Evolutionary conservation across 2,888 invertebrate genomes (phyloP), one percentile per base, ranked within the genome.

Genomic region (Stramonita haemastoma): DNA sequence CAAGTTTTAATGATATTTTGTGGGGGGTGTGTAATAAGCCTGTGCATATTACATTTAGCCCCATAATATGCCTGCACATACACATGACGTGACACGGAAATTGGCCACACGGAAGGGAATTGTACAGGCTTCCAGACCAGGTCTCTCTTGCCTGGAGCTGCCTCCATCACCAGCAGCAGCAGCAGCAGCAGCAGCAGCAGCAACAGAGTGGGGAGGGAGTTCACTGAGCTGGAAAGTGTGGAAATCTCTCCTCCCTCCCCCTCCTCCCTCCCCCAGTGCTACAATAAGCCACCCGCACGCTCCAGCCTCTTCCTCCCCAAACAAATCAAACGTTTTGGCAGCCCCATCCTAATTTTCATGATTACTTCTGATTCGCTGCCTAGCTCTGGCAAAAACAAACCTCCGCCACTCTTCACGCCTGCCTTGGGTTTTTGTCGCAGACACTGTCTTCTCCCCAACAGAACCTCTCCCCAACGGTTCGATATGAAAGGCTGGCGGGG

Each of bases 401-500:
- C 32, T 0, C 56, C 29, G 15, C n/a, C 17, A 46, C 5, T 34
- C 46, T 46, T 26, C 36, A 36, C 83, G 19, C 83, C 83, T 46
- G 15, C 46, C 26, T 46, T 11, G 17, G 34, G 22, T 46, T 79
- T 79, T 79, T 79, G 11, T 79, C 22, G 34, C 34, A 79, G 32
- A 34, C 79, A 79, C n/a, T 79, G 34, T 34, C 34, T n/a, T 57
- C 29, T 70, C 32, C 13, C 86, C 60, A 36, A 70, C 86, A 32
- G 79, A n/a, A 73, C n/a, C 32, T 29, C 29, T 60, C 46, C 19
- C 26, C 6, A 87, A 46, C 87, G 46, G 87, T 87, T 87, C 87
- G 87, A 87, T 73, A 87, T 26, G 87, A 87, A 60, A 83, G 66
- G 26, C 46, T 34, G 84, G 60, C 85, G 60, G n/a, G 85, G 89